Evolutionary conservation across 2,888 invertebrate genomes (phyloP).

Genomic region (Galerucella nymphaeae): DNA sequence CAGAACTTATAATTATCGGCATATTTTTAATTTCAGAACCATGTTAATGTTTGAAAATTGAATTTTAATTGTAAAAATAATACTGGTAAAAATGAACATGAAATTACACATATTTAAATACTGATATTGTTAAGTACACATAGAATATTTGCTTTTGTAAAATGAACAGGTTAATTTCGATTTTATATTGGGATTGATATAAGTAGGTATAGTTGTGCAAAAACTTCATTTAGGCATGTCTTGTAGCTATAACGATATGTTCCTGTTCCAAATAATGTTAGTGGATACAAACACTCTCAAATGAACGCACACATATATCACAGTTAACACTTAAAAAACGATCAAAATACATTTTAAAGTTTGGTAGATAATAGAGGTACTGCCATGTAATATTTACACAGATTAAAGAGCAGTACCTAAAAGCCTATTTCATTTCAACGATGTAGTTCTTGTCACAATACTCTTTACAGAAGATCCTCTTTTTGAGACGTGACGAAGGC

Average conservation of each 20-base stretch:
- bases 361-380: conserved; percentile 2
- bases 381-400: conserved; percentile 6
- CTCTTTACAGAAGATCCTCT: conserved; percentile 59
- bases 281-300: background rate
- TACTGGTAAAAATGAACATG: conserved; percentile 1
- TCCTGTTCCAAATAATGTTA: background rate
- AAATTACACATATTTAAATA: background rate
- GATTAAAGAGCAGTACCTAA: conserved; percentile 15
- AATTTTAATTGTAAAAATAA: background rate
- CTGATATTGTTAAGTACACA: background rate
- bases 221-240: no score
- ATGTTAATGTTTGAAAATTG: no score
- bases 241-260: no score
- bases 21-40: no score
- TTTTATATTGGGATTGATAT: no score
- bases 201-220: no score
- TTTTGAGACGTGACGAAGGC: conserved; percentile 57
- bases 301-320: conserved; percentile 22
- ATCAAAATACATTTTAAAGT: conserved; percentile 7
- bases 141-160: background rate
- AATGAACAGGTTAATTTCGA: background rate
- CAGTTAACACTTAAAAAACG: conserved; percentile 21
- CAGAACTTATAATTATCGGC: no score
- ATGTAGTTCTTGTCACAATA: conserved; percentile 55
- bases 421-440: conserved; percentile 30